A percentile compares a stretch with the other conserved stretches of the same genome.
Evolutionary conservation across 2,888 invertebrate species (phyloP).

Genomic region (Thymelicus acteon): DNA sequence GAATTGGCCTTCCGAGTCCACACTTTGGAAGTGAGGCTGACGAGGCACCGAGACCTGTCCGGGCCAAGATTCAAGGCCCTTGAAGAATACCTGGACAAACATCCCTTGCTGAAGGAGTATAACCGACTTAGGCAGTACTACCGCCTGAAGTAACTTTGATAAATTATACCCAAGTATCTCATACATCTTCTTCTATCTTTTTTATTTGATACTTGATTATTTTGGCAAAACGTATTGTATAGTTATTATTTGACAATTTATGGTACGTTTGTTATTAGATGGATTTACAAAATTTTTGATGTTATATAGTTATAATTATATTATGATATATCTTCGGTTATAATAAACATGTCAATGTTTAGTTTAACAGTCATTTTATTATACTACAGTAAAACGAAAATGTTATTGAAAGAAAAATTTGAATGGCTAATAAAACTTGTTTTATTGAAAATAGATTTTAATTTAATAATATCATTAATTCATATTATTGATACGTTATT

Average conservation of each 20-base stretch:
- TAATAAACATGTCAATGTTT: too few species aligned
- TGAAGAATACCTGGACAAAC: slow-evolving; percentile 69
- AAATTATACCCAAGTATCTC: too few species aligned
- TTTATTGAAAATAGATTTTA: neutral
- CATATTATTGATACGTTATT: too few species aligned
- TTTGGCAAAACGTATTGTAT: too few species aligned
- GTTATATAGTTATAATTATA: too few species aligned
- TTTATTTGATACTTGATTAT: too few species aligned
- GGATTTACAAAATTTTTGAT: neutral
- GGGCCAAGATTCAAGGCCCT: slow-evolving; percentile 72
- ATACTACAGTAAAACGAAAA: neutral
- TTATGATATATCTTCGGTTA: too few species aligned
- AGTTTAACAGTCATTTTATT: too few species aligned
- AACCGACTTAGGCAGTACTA: slow-evolving; percentile 54
- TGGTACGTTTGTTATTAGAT: neutral
- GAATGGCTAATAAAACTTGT: neutral
- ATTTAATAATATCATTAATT: too few species aligned
- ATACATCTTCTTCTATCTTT: too few species aligned
- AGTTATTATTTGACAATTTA: too few species aligned
- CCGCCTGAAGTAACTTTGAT: slow-evolving; percentile 44
- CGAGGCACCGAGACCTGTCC: slow-evolving; percentile 85
- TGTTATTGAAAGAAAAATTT: neutral
- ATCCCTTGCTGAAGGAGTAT: slow-evolving; percentile 70
- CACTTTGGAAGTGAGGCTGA: slow-evolving; percentile 85
- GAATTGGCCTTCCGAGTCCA: slow-evolving; percentile 81